Evolutionary conservation across 2,888 invertebrate genomes (phyloP).

Genomic region (Eristalis pertinax): DNA sequence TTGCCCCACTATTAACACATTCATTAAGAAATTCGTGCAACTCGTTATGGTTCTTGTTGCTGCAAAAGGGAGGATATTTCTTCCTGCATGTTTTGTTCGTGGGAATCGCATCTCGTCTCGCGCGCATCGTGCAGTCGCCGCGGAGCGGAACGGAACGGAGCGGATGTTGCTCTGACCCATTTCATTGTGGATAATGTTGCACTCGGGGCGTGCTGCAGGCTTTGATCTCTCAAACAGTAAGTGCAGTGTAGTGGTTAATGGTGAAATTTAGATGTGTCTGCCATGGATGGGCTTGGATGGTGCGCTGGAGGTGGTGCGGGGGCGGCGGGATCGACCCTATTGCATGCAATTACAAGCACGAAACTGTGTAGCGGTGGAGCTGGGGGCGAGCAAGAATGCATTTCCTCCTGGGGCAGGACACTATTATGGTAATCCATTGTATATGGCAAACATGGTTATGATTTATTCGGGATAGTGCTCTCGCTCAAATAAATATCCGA

Average conservation of each 20-base stretch:
- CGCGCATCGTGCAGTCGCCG: neutral
- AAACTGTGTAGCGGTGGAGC: constrained; percentile 16
- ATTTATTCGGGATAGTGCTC: constrained; percentile 45
- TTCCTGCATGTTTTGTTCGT: constrained; percentile 7
- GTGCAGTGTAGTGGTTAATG: constrained; percentile 61
- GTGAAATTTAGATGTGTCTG: constrained; percentile 52
- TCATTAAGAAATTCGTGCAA: constrained; percentile 67
- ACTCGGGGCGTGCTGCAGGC: constrained; percentile 33
- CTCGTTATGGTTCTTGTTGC: constrained; percentile 64
- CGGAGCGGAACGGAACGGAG: neutral
- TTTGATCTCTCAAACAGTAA: constrained; percentile 45
- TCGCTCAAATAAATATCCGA: constrained; percentile 39
- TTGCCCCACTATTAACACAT: constrained; percentile 65
- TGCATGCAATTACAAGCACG: constrained; percentile 38
- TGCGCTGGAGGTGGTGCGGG: neutral
- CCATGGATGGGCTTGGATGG: constrained; percentile 16
- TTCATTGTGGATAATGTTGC: constrained; percentile 52
- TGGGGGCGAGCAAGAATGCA: constrained; percentile 7
- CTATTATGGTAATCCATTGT: constrained; percentile 26
- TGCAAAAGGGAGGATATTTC: constrained; percentile 33
- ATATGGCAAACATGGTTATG: constrained; percentile 2
- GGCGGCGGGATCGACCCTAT: neutral
- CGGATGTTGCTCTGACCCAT: constrained; percentile 43
- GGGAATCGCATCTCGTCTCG: neutral
- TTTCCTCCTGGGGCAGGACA: constrained; percentile 13